A percentile compares a stretch with the other conserved stretches of the same genome.
phyloP scores from a whole-genome alignment of 2,797 vertebrate species.

The Crenichthys baileyi region DNA sequence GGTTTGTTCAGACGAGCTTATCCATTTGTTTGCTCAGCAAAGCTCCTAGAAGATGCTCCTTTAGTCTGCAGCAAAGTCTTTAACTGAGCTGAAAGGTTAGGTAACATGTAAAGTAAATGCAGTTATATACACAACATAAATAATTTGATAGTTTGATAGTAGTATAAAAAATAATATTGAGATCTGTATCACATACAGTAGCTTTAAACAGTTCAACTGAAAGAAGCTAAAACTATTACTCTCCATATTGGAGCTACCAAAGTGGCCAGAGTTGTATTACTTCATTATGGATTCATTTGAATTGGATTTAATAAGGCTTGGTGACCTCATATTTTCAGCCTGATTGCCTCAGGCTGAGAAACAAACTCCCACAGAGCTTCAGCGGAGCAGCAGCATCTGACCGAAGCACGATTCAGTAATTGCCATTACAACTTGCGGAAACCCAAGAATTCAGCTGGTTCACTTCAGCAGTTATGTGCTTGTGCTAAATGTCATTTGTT shows the following conservation, averaged over 20 bases:
- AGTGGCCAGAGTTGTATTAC: constrained; percentile 1
- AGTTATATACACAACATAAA: not conserved
- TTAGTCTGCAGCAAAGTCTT: not conserved
- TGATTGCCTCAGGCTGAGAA: constrained; percentile 17
- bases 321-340: constrained; percentile 41
- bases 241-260: constrained; percentile 5
- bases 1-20: not conserved
- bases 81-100: not conserved
- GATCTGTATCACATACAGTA: not conserved
- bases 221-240: not conserved
- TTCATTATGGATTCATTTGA: constrained; percentile 24
- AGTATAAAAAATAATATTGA: not conserved
- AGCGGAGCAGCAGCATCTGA: constrained; percentile 43
- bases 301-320: constrained; percentile 17
- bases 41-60: not conserved
- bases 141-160: not conserved
- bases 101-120: too few relatives aligned
- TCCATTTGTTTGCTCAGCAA: not conserved
- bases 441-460: constrained; percentile 31
- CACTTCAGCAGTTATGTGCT: constrained; percentile 27
- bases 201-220: not conserved
- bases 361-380: constrained; percentile 34
- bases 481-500: constrained; percentile 17
- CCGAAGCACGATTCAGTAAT: constrained; percentile 51
- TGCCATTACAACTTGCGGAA: constrained; percentile 56